phyloP scores from a whole-genome alignment of 1,140 invertebrate species.

The Bicyclus anynana region DNA sequence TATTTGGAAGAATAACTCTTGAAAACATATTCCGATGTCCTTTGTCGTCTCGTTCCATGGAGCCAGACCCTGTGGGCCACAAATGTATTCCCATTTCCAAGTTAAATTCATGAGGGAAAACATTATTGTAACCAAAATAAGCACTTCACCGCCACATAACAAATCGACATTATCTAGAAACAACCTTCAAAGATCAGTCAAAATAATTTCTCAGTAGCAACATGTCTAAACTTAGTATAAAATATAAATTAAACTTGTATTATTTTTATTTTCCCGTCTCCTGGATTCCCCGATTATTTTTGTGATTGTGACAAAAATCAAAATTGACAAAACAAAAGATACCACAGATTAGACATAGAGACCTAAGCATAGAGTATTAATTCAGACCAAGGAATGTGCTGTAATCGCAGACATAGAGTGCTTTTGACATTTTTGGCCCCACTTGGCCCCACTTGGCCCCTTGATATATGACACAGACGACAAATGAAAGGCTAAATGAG shows the following conservation, averaged over 20 bases:
- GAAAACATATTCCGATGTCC: conserved; percentile 89
- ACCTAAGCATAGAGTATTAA: too few species aligned
- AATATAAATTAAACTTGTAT: too few species aligned
- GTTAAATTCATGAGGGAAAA: conserved; percentile 32
- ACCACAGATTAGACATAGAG: not conserved
- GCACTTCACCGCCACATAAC: not conserved
- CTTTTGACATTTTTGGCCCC: too few species aligned
- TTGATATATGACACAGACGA: too few species aligned
- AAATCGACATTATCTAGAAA: not conserved
- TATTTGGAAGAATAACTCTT: conserved; percentile 85
- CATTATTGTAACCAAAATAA: conserved; percentile 15
- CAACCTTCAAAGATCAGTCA: too few species aligned
- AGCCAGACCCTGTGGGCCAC: conserved; percentile 81
- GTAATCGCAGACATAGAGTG: too few species aligned
- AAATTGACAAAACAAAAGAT: not conserved
- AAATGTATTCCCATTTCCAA: conserved; percentile 87
- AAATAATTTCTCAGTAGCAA: too few species aligned
- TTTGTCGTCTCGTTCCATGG: conserved; percentile 81
- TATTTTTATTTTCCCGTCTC: not conserved
- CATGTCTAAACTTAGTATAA: too few species aligned
- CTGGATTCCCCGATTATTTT: not conserved
- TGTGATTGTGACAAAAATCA: not conserved
- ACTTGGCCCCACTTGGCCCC: too few species aligned
- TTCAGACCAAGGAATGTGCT: too few species aligned
- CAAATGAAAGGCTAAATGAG: too few species aligned